Evolutionary conservation across 2,888 invertebrate species (phyloP), one percentile per base, ranked within the genome.

Genomic region (Operophtera brumata): DNA sequence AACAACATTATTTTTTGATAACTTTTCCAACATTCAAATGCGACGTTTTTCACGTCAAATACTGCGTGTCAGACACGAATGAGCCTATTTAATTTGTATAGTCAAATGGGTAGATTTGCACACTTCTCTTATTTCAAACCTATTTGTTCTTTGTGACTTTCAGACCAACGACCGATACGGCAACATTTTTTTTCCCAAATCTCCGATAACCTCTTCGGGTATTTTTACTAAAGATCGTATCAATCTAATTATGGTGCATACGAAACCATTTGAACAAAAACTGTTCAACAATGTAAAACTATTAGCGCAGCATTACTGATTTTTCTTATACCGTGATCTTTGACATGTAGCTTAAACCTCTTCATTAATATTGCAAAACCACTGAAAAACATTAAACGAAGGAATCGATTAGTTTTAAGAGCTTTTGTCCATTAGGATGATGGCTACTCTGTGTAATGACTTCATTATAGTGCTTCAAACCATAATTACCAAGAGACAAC

Each of bases 371-470:
- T 69, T 73, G 63, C 69, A 66, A 71, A 65, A 69, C 59, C 49
- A 55, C 66, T 73, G 70, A 73, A 78, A 78, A 78, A 75, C 69
- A 68, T 59, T 71, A 70, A 76, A 78, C 47, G 41, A 42, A 47
- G 35, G 32, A 52, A 56, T 81, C 77, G 79, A 85, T 85, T 85
- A 82, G 78, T 82, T 84, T 84, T 86, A 84, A 87, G 78, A 86
- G 84, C 79, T 75, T 86, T 86, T 78, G 75, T 78, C 84, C 87
- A 88, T 88, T 87, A 86, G 59, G 70, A 57, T 78, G 81, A 83
- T 86, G 83, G 78, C 60, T 73, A 51, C 66, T 72, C 40, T 66
- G 69, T 76, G 67, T 82, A 77, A 78, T 78, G 78, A 73, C 85
- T 86, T 86, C 80, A 89, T 88, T 80, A 80, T 65, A 70, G 75